Evolutionary conservation across 2,113 vertebrate species (phyloP).

Genomic region (Ammodramus savannarum): DNA sequence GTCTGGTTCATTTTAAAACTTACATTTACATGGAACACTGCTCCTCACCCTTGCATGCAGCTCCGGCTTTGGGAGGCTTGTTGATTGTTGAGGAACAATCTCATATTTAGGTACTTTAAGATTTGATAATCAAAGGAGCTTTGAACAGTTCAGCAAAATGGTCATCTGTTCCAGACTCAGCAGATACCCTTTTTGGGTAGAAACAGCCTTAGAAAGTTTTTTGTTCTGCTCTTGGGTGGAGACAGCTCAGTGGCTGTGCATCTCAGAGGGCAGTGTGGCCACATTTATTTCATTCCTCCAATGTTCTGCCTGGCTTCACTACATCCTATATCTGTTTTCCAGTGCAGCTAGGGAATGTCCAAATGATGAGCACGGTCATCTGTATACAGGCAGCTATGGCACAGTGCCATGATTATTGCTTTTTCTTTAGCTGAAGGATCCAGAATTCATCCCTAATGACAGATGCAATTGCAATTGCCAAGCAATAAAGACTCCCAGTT

Average conservation of each 20-base stretch:
- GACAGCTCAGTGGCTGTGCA: accelerated
- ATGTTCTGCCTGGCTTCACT: neutral
- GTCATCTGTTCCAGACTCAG: neutral
- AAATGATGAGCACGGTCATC: neutral
- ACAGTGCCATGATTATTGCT: neutral
- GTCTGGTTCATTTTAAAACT: neutral
- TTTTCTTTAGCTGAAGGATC: neutral
- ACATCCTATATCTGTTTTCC: neutral
- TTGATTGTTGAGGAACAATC: neutral
- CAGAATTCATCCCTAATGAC: neutral
- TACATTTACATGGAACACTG: neutral
- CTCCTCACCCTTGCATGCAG: neutral
- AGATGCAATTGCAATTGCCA: neutral
- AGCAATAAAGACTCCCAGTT: neutral
- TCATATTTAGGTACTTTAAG: neutral
- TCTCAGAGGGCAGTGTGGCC: neutral
- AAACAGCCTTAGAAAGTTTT: neutral
- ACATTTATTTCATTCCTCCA: neutral
- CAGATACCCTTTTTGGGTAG: neutral
- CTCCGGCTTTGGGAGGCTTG: neutral
- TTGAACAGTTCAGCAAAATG: neutral
- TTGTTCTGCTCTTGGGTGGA: neutral
- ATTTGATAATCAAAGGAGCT: neutral
- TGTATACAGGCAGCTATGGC: neutral
- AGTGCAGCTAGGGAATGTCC: neutral